These are phyloP conservation scores for Volucella zonaria DNA, from an alignment of 2,888 invertebrate genomes.

Conservation along the genomic window DNA sequence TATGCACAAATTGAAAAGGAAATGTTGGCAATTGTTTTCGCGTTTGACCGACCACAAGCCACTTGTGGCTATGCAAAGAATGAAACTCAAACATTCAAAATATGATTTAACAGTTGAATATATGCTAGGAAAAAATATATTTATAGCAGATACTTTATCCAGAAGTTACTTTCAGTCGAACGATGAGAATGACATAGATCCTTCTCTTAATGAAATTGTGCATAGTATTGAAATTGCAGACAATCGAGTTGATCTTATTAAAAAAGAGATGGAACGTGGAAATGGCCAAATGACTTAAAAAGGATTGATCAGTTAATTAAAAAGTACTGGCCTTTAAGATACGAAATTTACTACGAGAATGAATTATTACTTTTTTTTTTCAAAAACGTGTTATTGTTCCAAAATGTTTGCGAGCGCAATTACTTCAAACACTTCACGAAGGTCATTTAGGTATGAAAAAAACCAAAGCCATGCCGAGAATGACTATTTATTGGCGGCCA, in stretches of 20 bases:
- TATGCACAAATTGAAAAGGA: too few relatives aligned
- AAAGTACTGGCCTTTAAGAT: conserved; percentile 28
- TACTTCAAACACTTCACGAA: too few relatives aligned
- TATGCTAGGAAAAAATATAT: too few relatives aligned
- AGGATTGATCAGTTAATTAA: conserved; percentile 2
- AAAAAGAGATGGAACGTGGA: conserved; percentile 8
- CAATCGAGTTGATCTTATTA: conserved; percentile 5
- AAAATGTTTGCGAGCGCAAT: too few relatives aligned
- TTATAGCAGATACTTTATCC: conserved; percentile 10
- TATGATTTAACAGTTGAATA: too few relatives aligned
- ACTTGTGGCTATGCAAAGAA: conserved; percentile 8
- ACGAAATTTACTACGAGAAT: conserved; percentile 8
- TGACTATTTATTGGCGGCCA: too few relatives aligned
- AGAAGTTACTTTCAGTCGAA: conserved; percentile 17
- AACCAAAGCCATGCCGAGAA: conserved; percentile 7
- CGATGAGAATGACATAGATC: conserved; percentile 8
- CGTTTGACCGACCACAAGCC: conserved; percentile 59
- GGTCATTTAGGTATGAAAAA: neutral
- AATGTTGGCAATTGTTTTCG: too few relatives aligned
- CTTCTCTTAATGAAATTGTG: conserved; percentile 14
- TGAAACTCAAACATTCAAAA: neutral
- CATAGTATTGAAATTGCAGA: conserved; percentile 9
- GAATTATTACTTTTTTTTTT: conserved; percentile 35
- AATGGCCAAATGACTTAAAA: too few relatives aligned
- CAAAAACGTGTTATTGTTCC: too few relatives aligned